Percentiles rank a stretch among this genome's conserved stretches.
Evolutionary conservation across 2,113 vertebrate species (phyloP).

Genomic region (Coregonus clupeaformis): DNA sequence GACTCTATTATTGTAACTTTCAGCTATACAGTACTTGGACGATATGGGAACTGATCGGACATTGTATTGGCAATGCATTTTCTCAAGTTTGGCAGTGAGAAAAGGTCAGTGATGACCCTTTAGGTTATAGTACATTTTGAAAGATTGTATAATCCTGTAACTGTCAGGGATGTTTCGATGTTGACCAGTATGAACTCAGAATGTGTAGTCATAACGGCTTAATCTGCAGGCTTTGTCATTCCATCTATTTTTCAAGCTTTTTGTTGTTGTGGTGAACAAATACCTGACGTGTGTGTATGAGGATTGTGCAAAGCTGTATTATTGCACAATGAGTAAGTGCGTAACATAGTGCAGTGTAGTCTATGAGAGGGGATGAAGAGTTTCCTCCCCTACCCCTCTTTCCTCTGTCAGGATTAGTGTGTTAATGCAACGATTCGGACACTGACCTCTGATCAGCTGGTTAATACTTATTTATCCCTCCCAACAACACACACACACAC

Average conservation of each 20-base stretch:
- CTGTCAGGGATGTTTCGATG: too few species aligned
- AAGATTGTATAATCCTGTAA: too few species aligned
- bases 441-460: conserved; percentile 72
- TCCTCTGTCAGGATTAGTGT: conserved; percentile 65
- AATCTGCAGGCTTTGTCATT: not conserved
- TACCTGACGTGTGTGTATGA: not conserved
- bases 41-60: too few species aligned
- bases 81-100: too few species aligned
- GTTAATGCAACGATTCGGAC: conserved; percentile 70
- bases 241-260: not conserved
- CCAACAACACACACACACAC: conserved; percentile 9
- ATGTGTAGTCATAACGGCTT: not conserved
- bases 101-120: too few species aligned
- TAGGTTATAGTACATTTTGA: too few species aligned
- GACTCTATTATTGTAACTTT: not conserved
- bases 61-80: too few species aligned
- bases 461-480: conserved; percentile 68
- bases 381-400: conserved; percentile 45
- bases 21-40: too few species aligned
- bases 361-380: conserved; percentile 22
- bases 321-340: conserved; percentile 12
- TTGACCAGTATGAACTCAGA: too few species aligned
- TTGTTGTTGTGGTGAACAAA: not conserved
- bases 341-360: conserved; percentile 1
- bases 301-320: not conserved